phyloP scores from a whole-genome alignment of 2,797 vertebrate genomes.

The Falco rusticolus region DNA sequence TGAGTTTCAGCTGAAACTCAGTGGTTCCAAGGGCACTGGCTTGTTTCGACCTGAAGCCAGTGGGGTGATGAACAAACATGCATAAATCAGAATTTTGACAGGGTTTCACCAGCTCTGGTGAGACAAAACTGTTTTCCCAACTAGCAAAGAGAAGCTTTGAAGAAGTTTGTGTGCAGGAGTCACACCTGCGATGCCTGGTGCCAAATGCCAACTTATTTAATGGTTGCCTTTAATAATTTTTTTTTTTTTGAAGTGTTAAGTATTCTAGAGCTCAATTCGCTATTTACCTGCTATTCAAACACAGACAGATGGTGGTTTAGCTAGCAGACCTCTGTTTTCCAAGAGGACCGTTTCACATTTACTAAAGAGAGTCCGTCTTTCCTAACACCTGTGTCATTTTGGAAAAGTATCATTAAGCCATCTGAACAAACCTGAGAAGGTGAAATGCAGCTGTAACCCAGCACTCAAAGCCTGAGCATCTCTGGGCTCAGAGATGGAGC shows the following conservation, averaged over 20 bases:
- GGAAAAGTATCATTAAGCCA: background rate
- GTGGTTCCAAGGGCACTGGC: background rate
- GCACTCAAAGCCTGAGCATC: background rate
- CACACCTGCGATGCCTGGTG: background rate
- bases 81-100: background rate
- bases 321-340: background rate
- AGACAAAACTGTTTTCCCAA: background rate
- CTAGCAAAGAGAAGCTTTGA: background rate
- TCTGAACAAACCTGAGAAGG: background rate
- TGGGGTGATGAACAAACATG: fast-evolving
- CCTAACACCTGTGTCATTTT: background rate
- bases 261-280: background rate
- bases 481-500: background rate
- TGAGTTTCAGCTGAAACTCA: background rate
- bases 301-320: background rate
- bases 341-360: constrained; percentile 13
- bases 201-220: background rate
- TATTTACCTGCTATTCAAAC: background rate
- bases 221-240: background rate
- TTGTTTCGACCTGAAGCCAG: background rate
- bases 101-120: background rate
- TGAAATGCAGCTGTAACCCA: background rate
- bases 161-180: background rate
- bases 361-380: background rate
- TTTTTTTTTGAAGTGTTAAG: background rate